Percentiles rank a stretch among this genome's conserved stretches.
phyloP scores from a whole-genome alignment of 1,140 invertebrate species.

The Ceratosolen solmsi region DNA sequence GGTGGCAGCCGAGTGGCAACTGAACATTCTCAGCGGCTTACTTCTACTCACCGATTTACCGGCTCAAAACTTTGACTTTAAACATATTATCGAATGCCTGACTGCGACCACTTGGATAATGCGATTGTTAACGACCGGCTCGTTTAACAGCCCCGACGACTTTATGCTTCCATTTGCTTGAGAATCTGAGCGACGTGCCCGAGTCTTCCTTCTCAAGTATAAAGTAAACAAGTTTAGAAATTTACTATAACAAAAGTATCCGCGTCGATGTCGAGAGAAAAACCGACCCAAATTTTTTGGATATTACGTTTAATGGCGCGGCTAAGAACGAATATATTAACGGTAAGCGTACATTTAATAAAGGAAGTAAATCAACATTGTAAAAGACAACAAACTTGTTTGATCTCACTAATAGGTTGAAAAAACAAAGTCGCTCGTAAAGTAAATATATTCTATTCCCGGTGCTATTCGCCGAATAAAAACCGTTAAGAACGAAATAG shows the following conservation, averaged over 20 bases:
- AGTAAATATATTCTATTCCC: neutral
- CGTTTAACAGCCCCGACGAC: too few relatives aligned
- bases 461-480: neutral
- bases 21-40: too few relatives aligned
- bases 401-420: neutral
- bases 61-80: too few relatives aligned
- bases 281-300: neutral
- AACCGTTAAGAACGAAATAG: neutral
- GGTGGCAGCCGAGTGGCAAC: too few relatives aligned
- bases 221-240: neutral
- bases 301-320: neutral
- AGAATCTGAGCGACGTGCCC: too few relatives aligned
- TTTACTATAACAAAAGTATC: neutral
- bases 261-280: neutral
- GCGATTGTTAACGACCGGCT: too few relatives aligned
- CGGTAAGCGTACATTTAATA: neutral
- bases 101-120: too few relatives aligned
- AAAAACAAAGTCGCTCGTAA: slow-evolving; percentile 1
- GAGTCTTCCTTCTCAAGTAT: neutral
- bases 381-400: neutral
- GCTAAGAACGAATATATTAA: neutral
- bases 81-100: too few relatives aligned
- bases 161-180: too few relatives aligned
- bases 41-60: too few relatives aligned
- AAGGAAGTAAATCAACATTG: neutral